A percentile compares a stretch with the other conserved stretches of the same genome.
phyloP scores from a whole-genome alignment of 2,888 invertebrate genomes.

The Agrilus biguttatus region DNA sequence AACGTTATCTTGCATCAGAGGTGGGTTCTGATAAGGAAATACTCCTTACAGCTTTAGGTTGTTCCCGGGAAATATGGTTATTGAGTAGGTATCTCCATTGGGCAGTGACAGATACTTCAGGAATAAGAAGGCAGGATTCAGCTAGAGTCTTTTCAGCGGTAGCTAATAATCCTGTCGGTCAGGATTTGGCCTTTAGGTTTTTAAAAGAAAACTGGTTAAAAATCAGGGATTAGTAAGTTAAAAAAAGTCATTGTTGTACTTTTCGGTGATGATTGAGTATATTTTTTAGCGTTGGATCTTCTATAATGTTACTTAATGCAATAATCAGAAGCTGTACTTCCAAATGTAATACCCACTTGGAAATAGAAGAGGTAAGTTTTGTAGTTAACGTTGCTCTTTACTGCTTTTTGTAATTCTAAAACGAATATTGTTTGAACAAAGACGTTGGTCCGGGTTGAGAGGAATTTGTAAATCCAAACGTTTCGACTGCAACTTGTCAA shows the following conservation, averaged over 20 bases:
- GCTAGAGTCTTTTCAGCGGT: conserved; percentile 63
- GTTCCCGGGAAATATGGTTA: conserved; percentile 71
- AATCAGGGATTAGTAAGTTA: conserved; percentile 56
- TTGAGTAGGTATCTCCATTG: conserved; percentile 64
- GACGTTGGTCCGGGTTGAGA: no score
- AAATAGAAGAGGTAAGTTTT: conserved; percentile 58
- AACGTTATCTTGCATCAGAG: conserved; percentile 57
- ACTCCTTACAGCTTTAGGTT: conserved; percentile 64
- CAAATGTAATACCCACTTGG: conserved; percentile 59
- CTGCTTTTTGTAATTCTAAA: no score
- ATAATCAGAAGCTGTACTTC: conserved; percentile 60
- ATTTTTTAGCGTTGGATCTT: conserved; percentile 53
- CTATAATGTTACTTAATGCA: conserved; percentile 51
- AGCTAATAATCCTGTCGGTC: conserved; percentile 61
- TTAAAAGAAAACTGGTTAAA: conserved; percentile 62
- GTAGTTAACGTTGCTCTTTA: no score
- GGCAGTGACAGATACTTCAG: conserved; percentile 54
- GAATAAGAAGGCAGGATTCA: conserved; percentile 73
- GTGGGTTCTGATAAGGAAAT: conserved; percentile 71
- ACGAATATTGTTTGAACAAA: no score
- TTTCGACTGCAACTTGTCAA: no score
- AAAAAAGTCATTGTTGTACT: neutral
- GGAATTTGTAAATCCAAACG: no score
- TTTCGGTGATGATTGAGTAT: neutral
- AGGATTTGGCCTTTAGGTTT: conserved; percentile 67